phyloP scores from a whole-genome alignment of 2,888 invertebrate species.

The Parapristionchus giblindavisi region DNA sequence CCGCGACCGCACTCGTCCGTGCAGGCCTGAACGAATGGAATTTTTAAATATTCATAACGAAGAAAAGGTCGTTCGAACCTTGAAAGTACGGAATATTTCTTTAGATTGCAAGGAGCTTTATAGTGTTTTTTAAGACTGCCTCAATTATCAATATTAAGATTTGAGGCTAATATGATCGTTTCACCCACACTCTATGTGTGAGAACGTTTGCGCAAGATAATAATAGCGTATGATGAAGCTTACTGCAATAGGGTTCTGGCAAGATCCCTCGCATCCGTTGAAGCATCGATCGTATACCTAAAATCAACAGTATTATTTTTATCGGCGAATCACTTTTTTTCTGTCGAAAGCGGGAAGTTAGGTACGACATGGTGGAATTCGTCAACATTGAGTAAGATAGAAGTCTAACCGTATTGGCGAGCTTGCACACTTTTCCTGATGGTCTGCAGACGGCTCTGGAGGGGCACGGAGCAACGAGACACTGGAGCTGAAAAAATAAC shows the following conservation, averaged over 20 bases:
- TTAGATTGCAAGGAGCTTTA: too few relatives aligned
- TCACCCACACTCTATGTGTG: too few relatives aligned
- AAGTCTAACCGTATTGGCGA: neutral
- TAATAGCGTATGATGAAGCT: too few relatives aligned
- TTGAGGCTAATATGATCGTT: too few relatives aligned
- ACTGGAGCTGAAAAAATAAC: neutral
- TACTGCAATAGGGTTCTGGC: neutral
- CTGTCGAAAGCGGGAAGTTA: neutral
- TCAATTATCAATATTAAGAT: too few relatives aligned
- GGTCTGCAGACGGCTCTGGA: neutral
- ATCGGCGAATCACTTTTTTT: neutral
- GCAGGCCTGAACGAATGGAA: too few relatives aligned
- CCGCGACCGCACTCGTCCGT: slow-evolving; percentile 17
- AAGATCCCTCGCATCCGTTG: slow-evolving; percentile 19
- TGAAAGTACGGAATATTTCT: too few relatives aligned
- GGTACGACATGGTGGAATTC: neutral
- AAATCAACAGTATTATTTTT: neutral
- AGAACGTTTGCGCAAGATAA: too few relatives aligned
- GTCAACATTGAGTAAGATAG: neutral
- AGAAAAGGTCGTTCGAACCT: too few relatives aligned
- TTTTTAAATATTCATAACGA: too few relatives aligned
- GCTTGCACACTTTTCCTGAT: neutral
- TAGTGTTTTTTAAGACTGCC: too few relatives aligned
- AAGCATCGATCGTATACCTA: slow-evolving; percentile 14
- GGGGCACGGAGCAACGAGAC: slow-evolving; percentile 15